Evolutionary conservation across 2,113 vertebrate species (phyloP).

Genomic region (Oryzias celebensis): DNA sequence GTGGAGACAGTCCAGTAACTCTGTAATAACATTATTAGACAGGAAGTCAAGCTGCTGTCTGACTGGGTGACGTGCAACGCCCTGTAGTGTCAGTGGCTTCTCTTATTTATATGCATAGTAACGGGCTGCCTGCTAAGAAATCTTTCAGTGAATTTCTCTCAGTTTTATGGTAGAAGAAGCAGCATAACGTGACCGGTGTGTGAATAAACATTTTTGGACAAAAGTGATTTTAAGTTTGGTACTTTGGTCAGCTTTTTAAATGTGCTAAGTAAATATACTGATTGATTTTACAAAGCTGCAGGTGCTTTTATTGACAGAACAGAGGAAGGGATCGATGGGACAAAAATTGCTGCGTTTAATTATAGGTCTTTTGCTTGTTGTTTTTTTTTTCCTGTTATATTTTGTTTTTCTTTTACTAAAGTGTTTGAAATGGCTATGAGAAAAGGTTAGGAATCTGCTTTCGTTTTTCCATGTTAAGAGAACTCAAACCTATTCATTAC

Average conservation of each 20-base stretch:
- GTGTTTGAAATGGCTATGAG: no score
- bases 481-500: no score
- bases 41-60: conserved; percentile 5
- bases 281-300: conserved; percentile 13
- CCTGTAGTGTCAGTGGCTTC: conserved; percentile 1
- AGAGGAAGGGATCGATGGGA: conserved; percentile 45
- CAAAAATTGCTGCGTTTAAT: conserved; percentile 54
- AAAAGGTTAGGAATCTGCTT: no score
- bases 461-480: no score
- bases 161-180: neutral
- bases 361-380: conserved; percentile 25
- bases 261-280: neutral
- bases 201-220: no score
- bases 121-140: neutral
- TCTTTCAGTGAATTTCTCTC: neutral
- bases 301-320: conserved; percentile 11
- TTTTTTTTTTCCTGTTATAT: conserved; percentile 8
- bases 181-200: neutral
- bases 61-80: neutral
- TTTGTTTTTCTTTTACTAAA: no score
- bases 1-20: neutral
- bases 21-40: neutral
- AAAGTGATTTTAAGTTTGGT: no score
- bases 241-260: neutral
- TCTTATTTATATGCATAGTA: neutral